Evolutionary conservation across 2,888 invertebrate genomes (phyloP), one percentile per base, ranked within the genome.

Genomic region (Miltochrista miniata): DNA sequence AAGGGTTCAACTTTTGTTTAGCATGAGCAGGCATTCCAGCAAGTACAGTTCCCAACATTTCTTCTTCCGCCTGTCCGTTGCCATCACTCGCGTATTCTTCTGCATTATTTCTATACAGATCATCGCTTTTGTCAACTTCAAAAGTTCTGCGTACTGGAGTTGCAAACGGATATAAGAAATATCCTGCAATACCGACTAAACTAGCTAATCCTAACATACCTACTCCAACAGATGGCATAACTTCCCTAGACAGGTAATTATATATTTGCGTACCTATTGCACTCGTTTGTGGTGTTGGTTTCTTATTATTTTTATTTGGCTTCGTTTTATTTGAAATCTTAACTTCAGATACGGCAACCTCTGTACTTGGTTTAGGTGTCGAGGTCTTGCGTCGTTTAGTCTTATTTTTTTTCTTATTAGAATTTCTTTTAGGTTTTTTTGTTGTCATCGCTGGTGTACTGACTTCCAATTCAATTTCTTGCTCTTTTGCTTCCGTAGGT

Each of bases 161-260:
- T 1, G 94, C 92, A 59, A 96, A 95, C 4, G 96, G 96, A 84
- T 96, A 96, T 14, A 96, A 84, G 77, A 96, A 95, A 65, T 96
- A 95, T 47, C 95, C 95, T 31, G 96, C 96, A 33, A 96, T 79
- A 1, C 96, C 96, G 1, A 95, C 95, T 35, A 95, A 93, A 54
- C 96, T 93, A 54, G 96, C 94, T 37, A 96, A 80, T 1, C 96
- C 96, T 10, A 96, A 93, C 14, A 96, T 84, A 65, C 96, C 96
- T 0, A 96, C 95, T 0, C 96, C 96, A 14, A 96, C 95, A 30
- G 95, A 95, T 0, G 96, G 96, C 95, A 96, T 96, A 0, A 96
- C 95, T 87, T 96, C 96, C 64, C 96, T 92, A 2, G 96, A 95
- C 36, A 96, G 83, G 69, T 95, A 96, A 69, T 95, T 96, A 71